A percentile compares a stretch with the other conserved stretches of the same genome.
phyloP scores from a whole-genome alignment of 2,888 invertebrate genomes.

The Marronus borbonicus region DNA sequence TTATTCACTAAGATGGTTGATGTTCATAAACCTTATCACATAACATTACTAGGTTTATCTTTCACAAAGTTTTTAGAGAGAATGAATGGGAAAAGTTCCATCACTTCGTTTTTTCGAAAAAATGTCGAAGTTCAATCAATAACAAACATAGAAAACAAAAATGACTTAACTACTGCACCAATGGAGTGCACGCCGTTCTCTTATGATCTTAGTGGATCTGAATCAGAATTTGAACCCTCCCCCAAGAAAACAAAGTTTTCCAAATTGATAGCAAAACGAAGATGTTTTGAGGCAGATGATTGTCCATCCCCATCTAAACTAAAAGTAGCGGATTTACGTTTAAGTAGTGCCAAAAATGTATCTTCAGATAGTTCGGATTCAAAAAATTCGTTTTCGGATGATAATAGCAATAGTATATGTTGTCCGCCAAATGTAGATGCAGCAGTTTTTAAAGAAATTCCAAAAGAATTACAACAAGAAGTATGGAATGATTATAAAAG shows the following conservation, averaged over 20 bases:
- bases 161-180: slow-evolving; percentile 44
- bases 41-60: slow-evolving; percentile 85
- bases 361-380: slow-evolving; percentile 22
- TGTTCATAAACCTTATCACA: slow-evolving; percentile 82
- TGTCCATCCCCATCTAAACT: slow-evolving; percentile 81
- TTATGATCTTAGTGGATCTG: slow-evolving; percentile 74
- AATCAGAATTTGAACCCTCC: slow-evolving; percentile 81
- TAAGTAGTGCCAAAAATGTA: slow-evolving; percentile 67
- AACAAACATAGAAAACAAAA: slow-evolving; percentile 76
- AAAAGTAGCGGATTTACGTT: slow-evolving; percentile 78
- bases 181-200: slow-evolving; percentile 56
- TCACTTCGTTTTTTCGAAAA: slow-evolving; percentile 83
- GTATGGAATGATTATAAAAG: slow-evolving; percentile 79
- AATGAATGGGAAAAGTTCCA: slow-evolving; percentile 79
- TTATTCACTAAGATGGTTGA: slow-evolving; percentile 84
- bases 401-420: slow-evolving; percentile 56
- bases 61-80: slow-evolving; percentile 88
- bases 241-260: slow-evolving; percentile 79
- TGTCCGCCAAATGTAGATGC: slow-evolving; percentile 81
- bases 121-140: slow-evolving; percentile 86
- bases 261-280: slow-evolving; percentile 71
- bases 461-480: slow-evolving; percentile 82
- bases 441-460: slow-evolving; percentile 80
- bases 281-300: slow-evolving; percentile 69
- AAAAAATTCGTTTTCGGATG: slow-evolving; percentile 49